Evolutionary conservation across 1,140 invertebrate genomes (phyloP), one percentile per base, ranked within the genome.

Genomic region (Cydia strobilella): DNA sequence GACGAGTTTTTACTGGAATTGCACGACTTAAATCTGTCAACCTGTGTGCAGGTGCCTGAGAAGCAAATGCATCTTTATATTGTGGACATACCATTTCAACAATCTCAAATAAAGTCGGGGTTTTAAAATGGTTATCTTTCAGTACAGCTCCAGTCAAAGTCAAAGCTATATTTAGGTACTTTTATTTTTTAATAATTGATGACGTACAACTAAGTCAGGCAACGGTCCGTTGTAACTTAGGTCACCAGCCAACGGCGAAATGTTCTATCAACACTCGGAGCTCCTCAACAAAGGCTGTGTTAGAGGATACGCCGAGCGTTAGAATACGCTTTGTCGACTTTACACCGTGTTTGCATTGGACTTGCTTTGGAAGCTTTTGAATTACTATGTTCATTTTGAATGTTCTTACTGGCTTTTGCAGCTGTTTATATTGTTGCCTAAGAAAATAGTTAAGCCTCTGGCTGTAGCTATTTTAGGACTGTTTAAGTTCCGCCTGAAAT

Each of bases 301-400:
- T 81, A 76, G 72, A 74, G 78, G 77, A 79, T 82, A 81, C 78
- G 78, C 79, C 76, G 79, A 82, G 76, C 84, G 76, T 81, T 81
- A 82, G 80, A 84, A 80, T 79, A 80, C 80, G 80, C 81, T 84
- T 84, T 82, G 82, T 79, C 76, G 80, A 80, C 75, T 79, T 59
- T 77, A 73, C 76, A 77, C 75, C 77, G 76, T 79, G 77, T 80
- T 82, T 82, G 76, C 77, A 59, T 74, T 75, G 73, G 54, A 72
- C 75, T 77, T 74, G 77, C 23, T 73, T 42, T 72, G 23, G 69
- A 48, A 45, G 71, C 71, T 42, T 69, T 69, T 69, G 65, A 69
- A 69, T 69, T 69, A 69, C 65, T 31, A 66, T 66, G 65, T 39
- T 69, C 65, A 69, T 69, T 69, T 35, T 18, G 35, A 69, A 69